These are phyloP conservation scores for Ivindomyrus marchei DNA, from an alignment of 2,113 vertebrate species.

Conservation along the genomic window DNA sequence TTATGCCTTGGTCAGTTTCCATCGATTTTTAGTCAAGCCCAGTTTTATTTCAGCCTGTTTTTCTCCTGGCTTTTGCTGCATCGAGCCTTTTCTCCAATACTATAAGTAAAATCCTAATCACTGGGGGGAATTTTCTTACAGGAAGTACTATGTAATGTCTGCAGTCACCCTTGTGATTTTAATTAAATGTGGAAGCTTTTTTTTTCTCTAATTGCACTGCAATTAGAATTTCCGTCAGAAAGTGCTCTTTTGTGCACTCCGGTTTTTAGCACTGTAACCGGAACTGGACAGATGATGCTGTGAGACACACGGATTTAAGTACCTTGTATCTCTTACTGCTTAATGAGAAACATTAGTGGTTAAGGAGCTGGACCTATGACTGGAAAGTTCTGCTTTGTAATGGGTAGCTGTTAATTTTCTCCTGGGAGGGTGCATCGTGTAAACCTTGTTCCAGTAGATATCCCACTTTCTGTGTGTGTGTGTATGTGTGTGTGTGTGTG, in stretches of 20 bases:
- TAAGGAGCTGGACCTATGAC: not conserved
- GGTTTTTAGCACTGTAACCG: not conserved
- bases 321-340: not conserved
- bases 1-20: not conserved
- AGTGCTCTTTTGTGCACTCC: not conserved
- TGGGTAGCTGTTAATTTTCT: not conserved
- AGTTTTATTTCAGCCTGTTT: not conserved
- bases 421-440: not conserved
- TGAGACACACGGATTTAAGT: not conserved
- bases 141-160: not conserved
- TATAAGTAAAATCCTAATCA: not conserved
- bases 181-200: not conserved
- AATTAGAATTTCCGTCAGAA: not conserved
- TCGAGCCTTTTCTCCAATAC: not conserved
- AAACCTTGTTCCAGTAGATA: not conserved
- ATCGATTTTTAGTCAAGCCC: not conserved
- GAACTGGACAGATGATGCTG: not conserved
- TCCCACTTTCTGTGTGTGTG: not conserved
- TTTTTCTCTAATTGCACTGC: not conserved
- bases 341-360: not conserved
- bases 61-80: not conserved
- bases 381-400: not conserved
- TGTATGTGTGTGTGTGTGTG: not conserved
- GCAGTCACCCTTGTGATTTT: not conserved
- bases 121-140: not conserved